Percentiles rank a stretch among this genome's conserved stretches.
These are phyloP conservation scores for Enteromius paludinosus DNA, from an alignment of 2,797 vertebrate species.

Conservation along the genomic window DNA sequence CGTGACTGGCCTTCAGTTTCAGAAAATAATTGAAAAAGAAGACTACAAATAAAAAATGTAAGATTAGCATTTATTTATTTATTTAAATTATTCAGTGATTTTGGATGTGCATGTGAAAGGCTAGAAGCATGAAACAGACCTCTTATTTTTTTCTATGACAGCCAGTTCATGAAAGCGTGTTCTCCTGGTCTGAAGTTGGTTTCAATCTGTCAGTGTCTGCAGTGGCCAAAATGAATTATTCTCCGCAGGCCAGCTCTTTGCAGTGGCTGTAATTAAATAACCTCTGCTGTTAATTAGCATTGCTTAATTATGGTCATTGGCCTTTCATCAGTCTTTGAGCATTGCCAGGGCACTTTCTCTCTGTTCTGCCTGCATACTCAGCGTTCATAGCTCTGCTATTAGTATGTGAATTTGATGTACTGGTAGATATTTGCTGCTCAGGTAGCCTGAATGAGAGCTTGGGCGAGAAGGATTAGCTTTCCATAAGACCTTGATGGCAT, in stretches of 20 bases:
- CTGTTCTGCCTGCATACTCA: background rate
- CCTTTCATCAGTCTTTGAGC: constrained; percentile 9
- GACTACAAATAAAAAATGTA: background rate
- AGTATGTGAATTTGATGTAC: background rate
- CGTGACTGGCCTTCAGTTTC: background rate
- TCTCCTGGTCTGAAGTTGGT: constrained; percentile 18
- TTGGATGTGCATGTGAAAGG: background rate
- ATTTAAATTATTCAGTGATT: background rate
- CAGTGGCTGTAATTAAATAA: constrained; percentile 53
- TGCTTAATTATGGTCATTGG: constrained; percentile 47
- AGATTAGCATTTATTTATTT: background rate
- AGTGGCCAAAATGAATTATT: constrained; percentile 32
- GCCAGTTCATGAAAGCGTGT: background rate
- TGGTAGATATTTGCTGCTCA: constrained; percentile 14
- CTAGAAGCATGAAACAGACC: background rate
- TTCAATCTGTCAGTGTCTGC: constrained; percentile 9
- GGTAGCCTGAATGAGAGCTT: background rate
- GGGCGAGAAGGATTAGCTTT: background rate
- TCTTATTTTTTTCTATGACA: background rate
- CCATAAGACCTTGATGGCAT: background rate
- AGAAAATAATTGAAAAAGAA: background rate
- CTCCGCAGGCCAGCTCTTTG: background rate
- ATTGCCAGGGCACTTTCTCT: constrained; percentile 16
- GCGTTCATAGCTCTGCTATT: constrained; percentile 11
- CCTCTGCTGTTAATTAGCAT: constrained; percentile 52